Evolutionary conservation across 1,140 invertebrate species (phyloP).

Genomic region (Bacillus rossius): DNA sequence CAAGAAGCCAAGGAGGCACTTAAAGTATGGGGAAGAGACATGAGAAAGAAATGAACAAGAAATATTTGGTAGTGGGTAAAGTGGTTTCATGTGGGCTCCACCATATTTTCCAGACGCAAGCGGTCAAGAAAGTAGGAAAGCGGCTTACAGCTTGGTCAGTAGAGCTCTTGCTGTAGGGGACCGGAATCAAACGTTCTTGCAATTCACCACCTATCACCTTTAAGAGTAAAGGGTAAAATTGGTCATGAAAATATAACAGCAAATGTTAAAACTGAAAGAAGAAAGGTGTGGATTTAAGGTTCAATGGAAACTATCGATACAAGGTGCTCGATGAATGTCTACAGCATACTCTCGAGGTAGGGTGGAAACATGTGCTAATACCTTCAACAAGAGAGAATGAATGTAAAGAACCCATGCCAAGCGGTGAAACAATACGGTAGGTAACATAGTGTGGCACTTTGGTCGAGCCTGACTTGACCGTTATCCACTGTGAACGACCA

Average conservation of each 20-base stretch:
- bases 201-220: slow-evolving; percentile 99
- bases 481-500: slow-evolving; percentile 1
- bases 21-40: slow-evolving; percentile 27
- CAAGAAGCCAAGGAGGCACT: slow-evolving; percentile 31
- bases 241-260: slow-evolving; percentile 21
- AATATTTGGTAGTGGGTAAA: neutral
- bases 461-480: slow-evolving; percentile 8
- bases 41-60: slow-evolving; percentile 22
- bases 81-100: slow-evolving; percentile 20
- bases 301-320: slow-evolving; percentile 13
- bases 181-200: slow-evolving; percentile 98
- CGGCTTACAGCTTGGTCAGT: slow-evolving; percentile 98
- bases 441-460: slow-evolving; percentile 13
- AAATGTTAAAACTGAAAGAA: slow-evolving; percentile 15
- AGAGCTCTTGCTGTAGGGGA: slow-evolving; percentile 98
- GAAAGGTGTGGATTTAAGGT: neutral
- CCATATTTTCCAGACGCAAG: slow-evolving; percentile 25
- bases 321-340: slow-evolving; percentile 21
- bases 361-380: slow-evolving; percentile 17
- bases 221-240: slow-evolving; percentile 70
- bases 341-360: slow-evolving; percentile 19
- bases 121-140: slow-evolving; percentile 45
- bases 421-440: slow-evolving; percentile 17
- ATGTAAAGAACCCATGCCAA: slow-evolving; percentile 22
- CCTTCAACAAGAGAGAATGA: slow-evolving; percentile 18